These are phyloP conservation scores for Chloebia gouldiae DNA, from an alignment of 2,113 vertebrate genomes.

Conservation along the genomic window DNA sequence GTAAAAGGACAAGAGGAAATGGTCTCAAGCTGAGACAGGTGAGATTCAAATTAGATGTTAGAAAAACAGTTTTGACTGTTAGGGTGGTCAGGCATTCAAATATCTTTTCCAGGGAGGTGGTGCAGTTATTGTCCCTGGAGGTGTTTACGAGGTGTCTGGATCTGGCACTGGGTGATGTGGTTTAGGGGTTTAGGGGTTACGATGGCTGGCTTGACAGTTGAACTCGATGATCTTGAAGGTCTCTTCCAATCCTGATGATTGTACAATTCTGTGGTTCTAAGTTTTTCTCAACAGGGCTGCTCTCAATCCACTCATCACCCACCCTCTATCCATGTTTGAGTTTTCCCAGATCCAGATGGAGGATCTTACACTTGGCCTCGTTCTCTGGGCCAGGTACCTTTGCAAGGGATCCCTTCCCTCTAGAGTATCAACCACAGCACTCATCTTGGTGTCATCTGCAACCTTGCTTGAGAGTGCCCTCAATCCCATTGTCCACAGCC, in stretches of 20 bases:
- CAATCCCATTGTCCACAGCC: neutral
- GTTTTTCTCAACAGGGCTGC: neutral
- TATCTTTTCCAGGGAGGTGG: neutral
- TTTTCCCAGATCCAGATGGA: neutral
- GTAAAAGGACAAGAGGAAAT: neutral
- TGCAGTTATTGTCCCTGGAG: accelerated
- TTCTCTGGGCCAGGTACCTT: neutral
- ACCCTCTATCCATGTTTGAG: neutral
- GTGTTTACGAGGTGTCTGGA: neutral
- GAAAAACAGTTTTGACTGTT: neutral
- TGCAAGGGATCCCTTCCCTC: neutral
- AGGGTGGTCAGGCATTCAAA: neutral
- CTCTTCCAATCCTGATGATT: neutral
- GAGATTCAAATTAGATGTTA: neutral
- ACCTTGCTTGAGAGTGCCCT: neutral
- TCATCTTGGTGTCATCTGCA: neutral
- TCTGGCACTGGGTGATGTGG: neutral
- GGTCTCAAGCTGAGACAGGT: neutral
- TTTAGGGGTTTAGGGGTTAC: neutral
- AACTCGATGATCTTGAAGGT: neutral
- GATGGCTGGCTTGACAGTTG: neutral
- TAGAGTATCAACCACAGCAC: neutral
- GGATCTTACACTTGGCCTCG: neutral
- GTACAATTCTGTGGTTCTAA: neutral
- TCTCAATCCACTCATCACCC: neutral